A percentile compares a stretch with the other conserved stretches of the same genome.
Conservation (phyloP, 2,797 vertebrate species). For the Coendou prehensilis region DNA sequence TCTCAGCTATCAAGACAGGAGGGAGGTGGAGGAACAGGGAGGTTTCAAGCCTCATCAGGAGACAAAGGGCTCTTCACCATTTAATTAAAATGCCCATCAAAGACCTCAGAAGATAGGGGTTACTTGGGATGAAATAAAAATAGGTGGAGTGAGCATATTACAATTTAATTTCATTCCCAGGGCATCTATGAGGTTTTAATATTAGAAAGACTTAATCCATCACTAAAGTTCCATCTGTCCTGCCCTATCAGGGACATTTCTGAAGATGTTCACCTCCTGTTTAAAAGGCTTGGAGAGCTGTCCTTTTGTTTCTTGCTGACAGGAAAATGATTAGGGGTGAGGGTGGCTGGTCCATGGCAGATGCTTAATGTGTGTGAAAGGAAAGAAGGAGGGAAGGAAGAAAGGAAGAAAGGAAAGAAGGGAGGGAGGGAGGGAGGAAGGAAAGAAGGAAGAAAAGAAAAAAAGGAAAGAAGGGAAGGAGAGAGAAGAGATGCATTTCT, state of each 20-base stretch:
- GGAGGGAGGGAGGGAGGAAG: too few relatives aligned
- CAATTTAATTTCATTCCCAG: constrained; percentile 67
- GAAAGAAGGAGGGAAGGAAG: not conserved
- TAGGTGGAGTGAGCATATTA: constrained; percentile 63
- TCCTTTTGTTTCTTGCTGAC: not conserved
- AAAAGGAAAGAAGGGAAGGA: too few relatives aligned
- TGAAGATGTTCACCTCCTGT: not conserved
- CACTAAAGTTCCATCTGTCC: constrained; percentile 59
- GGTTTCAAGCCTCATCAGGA: constrained; percentile 23
- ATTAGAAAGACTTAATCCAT: constrained; percentile 58
- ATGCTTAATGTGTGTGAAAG: not conserved
- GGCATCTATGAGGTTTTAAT: constrained; percentile 49
- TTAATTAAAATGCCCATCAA: constrained; percentile 84
- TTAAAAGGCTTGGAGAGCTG: not conserved
- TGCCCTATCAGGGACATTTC: not conserved
- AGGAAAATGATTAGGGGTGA: not conserved
- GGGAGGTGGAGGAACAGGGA: not conserved
- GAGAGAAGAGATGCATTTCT: not conserved
- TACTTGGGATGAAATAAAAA: constrained; percentile 71
- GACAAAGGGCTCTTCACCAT: constrained; percentile 78
- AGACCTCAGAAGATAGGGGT: constrained; percentile 40
- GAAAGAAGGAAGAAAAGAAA: too few relatives aligned
- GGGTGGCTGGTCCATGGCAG: not conserved
- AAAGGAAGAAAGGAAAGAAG: too few relatives aligned
- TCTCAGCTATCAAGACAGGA: not conserved